Conservation (phyloP, 2,113 vertebrate species). For the Tetraodon nigroviridis region DNA sequence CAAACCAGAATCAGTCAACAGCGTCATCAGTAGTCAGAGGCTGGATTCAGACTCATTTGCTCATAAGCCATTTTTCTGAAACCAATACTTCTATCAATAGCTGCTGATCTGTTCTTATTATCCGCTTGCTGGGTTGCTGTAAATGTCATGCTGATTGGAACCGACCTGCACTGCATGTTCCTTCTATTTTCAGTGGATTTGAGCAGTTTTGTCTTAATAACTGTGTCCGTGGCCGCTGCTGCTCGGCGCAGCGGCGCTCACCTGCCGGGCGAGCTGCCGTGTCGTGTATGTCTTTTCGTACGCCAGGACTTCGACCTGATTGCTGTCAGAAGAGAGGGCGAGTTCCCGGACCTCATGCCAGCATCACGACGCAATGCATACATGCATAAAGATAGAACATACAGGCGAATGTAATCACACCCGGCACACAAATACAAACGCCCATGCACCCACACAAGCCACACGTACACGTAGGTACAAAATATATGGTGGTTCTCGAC, state of each 20-base stretch:
- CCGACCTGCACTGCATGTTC: too few species aligned
- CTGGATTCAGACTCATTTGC: constrained; percentile 6
- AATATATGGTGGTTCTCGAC: constrained; percentile 58
- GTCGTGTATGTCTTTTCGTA: too few species aligned
- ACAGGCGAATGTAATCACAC: too few species aligned
- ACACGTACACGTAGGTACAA: constrained; percentile 6
- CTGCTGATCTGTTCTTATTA: constrained; percentile 15
- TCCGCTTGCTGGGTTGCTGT: neutral
- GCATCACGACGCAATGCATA: neutral
- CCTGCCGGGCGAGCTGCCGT: too few species aligned
- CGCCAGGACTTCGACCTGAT: too few species aligned
- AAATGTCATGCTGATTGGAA: neutral
- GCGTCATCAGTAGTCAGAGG: constrained; percentile 9
- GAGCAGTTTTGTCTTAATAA: too few species aligned
- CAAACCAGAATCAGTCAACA: constrained; percentile 4
- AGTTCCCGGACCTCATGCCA: too few species aligned
- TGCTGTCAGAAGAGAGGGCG: too few species aligned
- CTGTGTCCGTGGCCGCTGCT: neutral
- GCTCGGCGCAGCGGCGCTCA: too few species aligned
- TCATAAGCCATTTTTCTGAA: constrained; percentile 19
- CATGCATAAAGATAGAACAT: neutral
- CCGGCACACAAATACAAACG: neutral
- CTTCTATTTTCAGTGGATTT: too few species aligned
- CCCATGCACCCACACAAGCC: neutral
- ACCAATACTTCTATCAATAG: constrained; percentile 15